Base-by-base conservation (phyloP, 1,140 invertebrate species). In the Sitobion miscanthi region DNA sequence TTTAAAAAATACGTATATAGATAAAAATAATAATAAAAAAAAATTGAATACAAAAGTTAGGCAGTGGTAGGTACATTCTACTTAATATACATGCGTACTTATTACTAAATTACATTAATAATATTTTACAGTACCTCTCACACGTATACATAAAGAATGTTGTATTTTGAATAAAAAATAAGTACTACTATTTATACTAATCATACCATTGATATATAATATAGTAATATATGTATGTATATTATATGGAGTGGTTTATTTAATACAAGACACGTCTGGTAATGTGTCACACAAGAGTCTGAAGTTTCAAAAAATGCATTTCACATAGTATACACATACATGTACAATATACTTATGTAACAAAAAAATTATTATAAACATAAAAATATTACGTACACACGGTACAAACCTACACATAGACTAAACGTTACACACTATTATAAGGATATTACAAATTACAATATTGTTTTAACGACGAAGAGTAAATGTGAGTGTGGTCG, bases 171-270 rank as follows among this genome's bases (percentile, higher is more conserved):
- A n/a, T 69, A 77, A 77, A 35, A 77, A 30, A 77, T n/a, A 77
- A 77, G 17, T n/a, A n/a, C n/a, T 77, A 77, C 62, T 77, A 77
- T 77, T n/a, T n/a, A 77, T n/a, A 77, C 62, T 77, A 77, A 77
- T 35, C 35, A 35, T 35, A 35, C 35, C 35, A 35, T 35, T 35
- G 35, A 35, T 35, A n/a, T 77, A 77, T n/a, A n/a, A 77, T 77
- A 35, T 77, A 77, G 14, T n/a, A 77, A 77, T n/a, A 77, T n/a
- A 77, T 35, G 62, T 77, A 77, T n/a, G 17, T 77, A 17, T 21
- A 21, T 2, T 77, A 62, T 62, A 30, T n/a, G 62, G 14, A 17
- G 30, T n/a, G 30, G n/a, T 69, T 17, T 4, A 69, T 69, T n/a
- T 17, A n/a, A n/a, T 4, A 69, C 14, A n/a, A 69, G 30, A 69